Evolutionary conservation across 2,113 vertebrate genomes (phyloP).

Genomic region (Gadus macrocephalus): DNA sequence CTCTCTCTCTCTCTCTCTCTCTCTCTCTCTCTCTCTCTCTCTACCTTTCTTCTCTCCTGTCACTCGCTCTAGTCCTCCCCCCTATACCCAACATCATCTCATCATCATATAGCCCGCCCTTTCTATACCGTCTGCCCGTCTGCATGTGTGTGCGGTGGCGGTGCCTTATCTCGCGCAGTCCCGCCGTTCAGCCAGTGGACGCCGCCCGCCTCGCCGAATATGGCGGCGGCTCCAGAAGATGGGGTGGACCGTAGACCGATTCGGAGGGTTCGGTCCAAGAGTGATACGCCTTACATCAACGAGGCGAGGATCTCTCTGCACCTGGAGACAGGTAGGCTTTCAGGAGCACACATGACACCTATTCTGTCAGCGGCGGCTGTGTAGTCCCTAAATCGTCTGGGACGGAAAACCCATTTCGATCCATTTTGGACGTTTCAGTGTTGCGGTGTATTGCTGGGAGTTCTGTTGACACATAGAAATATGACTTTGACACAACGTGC

Average conservation of each 20-base stretch:
- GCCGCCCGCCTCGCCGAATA: conserved; percentile 70
- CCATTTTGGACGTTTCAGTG: no score
- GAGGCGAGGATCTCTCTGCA: conserved; percentile 93
- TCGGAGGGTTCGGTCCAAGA: conserved; percentile 93
- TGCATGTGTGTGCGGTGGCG: conserved; percentile 31
- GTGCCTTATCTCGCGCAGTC: conserved; percentile 66
- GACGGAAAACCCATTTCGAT: no score
- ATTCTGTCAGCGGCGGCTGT: background rate
- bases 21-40: no score
- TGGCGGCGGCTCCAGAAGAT: conserved; percentile 90
- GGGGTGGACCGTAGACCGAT: conserved; percentile 93
- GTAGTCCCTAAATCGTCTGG: background rate
- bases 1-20: no score
- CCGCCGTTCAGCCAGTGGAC: conserved; percentile 81
- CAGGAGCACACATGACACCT: background rate
- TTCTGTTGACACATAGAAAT: background rate
- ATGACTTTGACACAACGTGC: conserved; percentile 31
- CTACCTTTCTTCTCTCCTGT: no score
- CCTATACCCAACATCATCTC: background rate
- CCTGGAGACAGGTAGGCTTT: conserved; percentile 86
- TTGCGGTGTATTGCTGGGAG: no score
- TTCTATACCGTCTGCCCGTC: conserved; percentile 47
- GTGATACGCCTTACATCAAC: conserved; percentile 95
- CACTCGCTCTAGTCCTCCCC: background rate
- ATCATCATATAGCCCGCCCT: conserved; percentile 31